Evolutionary conservation across 2,888 invertebrate genomes (phyloP), one percentile per base, ranked within the genome.

Genomic region (Polydrusus cervinus): DNA sequence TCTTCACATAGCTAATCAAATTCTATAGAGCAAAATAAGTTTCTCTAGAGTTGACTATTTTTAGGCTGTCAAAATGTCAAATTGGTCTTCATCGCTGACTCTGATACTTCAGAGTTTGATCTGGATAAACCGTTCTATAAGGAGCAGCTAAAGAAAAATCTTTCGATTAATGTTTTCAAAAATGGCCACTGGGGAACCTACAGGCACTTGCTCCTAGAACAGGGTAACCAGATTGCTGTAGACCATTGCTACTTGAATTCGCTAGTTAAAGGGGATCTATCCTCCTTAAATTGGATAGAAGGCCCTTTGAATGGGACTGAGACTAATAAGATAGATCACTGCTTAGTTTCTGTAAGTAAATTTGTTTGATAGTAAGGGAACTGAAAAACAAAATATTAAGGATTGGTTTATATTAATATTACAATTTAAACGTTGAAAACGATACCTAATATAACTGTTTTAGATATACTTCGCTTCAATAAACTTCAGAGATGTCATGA

Each of bases 401-500:
- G n/a, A n/a, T n/a, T n/a, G n/a, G n/a, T n/a, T n/a, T n/a, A n/a
- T n/a, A n/a, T n/a, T n/a, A n/a, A n/a, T n/a, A n/a, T n/a, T n/a
- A n/a, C n/a, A n/a, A n/a, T n/a, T n/a, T n/a, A n/a, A n/a, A n/a
- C n/a, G n/a, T n/a, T 3, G 5, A 25, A 25, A 3, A n/a, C n/a
- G n/a, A n/a, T n/a, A n/a, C n/a, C n/a, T n/a, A n/a, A n/a, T n/a
- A n/a, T n/a, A n/a, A n/a, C n/a, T 18, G 14, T 49, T 78, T 16
- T 38, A 81, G 80, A 69, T 79, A 30, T 90, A 93, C 81, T 96
- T 94, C 84, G 88, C 96, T 0, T 91, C 97, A 0, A 86, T 98
- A 11, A 99, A 99, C 88, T 98, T 98, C 91, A 92, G 96, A 83
- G 98, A 98, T 86, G 89, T 98, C 0, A 98, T 98, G 98, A 89